These are phyloP conservation scores for Tachycineta bicolor DNA, from an alignment of 2,113 vertebrate genomes.

Conservation along the genomic window DNA sequence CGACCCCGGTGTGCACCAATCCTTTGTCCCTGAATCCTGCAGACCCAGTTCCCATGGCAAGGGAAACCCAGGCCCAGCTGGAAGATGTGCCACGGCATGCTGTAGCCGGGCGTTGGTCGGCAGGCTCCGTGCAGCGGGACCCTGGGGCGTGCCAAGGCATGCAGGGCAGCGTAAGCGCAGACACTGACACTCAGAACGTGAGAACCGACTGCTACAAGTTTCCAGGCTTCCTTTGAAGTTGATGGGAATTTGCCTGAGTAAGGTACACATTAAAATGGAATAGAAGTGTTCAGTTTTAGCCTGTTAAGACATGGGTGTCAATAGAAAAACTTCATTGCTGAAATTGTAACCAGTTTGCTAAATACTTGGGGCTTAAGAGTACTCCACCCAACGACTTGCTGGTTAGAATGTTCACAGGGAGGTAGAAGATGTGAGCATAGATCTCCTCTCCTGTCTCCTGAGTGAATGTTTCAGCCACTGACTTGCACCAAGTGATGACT, in stretches of 20 bases:
- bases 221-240: conserved; percentile 46
- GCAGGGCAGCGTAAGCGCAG: not conserved
- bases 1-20: not conserved
- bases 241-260: conserved; percentile 10
- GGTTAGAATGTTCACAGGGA: not conserved
- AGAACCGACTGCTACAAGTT: not conserved
- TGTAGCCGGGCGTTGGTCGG: not conserved
- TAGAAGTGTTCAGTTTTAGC: not conserved
- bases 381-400: not conserved
- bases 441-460: not conserved
- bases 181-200: not conserved
- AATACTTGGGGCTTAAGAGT: conserved; percentile 5
- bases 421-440: not conserved
- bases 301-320: conserved; percentile 35
- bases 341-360: conserved; percentile 19
- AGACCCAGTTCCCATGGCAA: not conserved
- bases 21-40: not conserved
- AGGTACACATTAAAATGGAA: not conserved
- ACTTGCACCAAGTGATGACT: not conserved
- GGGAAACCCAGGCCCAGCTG: not conserved
- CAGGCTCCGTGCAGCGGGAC: not conserved
- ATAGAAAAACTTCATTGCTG: not conserved
- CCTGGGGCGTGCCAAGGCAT: not conserved
- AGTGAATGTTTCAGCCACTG: not conserved
- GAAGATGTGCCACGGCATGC: not conserved